Evolutionary conservation across 2,797 vertebrate species (phyloP).

Genomic region (Darevskia nairensis): DNA sequence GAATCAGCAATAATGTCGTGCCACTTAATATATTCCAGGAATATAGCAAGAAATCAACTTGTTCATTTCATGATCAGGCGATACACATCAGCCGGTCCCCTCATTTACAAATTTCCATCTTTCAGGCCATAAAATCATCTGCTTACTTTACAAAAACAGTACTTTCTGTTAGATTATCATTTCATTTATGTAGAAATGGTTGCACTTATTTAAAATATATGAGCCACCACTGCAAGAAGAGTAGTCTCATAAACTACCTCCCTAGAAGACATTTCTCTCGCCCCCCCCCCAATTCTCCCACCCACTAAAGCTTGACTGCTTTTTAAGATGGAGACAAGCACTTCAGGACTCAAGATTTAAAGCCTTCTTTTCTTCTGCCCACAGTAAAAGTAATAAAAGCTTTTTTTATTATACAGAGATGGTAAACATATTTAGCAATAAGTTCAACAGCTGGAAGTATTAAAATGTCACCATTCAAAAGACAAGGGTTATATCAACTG

Average conservation of each 20-base stretch:
- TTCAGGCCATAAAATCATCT: slow-evolving; percentile 72
- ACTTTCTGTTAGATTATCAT: slow-evolving; percentile 73
- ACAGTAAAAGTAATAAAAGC: slow-evolving; percentile 77
- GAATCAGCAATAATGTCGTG: slow-evolving; percentile 28
- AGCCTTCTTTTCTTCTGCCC: slow-evolving; percentile 69
- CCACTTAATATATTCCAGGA: slow-evolving; percentile 44
- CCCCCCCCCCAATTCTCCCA: background rate
- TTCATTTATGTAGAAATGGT: slow-evolving; percentile 77
- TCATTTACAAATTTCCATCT: slow-evolving; percentile 71
- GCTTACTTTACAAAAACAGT: slow-evolving; percentile 77
- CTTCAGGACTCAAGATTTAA: slow-evolving; percentile 79
- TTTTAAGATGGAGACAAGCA: slow-evolving; percentile 75
- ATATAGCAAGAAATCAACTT: slow-evolving; percentile 75
- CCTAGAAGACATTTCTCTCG: slow-evolving; percentile 55
- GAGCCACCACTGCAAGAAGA: slow-evolving; percentile 73
- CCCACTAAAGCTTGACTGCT: slow-evolving; percentile 74
- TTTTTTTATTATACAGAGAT: slow-evolving; percentile 75
- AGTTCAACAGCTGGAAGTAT: slow-evolving; percentile 72
- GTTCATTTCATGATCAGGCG: slow-evolving; percentile 76
- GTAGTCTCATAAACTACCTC: slow-evolving; percentile 70
- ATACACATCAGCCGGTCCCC: slow-evolving; percentile 64
- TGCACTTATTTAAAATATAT: slow-evolving; percentile 80
- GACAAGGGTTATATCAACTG: slow-evolving; percentile 65
- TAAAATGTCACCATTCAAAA: slow-evolving; percentile 69
- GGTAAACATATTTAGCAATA: slow-evolving; percentile 79